phyloP scores from a whole-genome alignment of 2,797 vertebrate genomes.

The Sarcoramphus papa region DNA sequence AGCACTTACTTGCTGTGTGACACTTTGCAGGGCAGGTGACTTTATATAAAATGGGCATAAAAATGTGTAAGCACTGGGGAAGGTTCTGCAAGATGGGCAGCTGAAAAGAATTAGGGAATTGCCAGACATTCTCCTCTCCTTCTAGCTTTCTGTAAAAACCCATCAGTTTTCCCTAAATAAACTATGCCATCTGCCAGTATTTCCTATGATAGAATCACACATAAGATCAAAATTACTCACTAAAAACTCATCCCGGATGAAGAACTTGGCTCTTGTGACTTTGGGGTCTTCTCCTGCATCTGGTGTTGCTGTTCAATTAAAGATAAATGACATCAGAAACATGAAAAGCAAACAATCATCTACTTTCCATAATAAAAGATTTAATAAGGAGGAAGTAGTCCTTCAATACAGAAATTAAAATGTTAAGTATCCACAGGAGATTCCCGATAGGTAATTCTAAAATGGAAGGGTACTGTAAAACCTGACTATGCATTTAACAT shows the following conservation, averaged over 20 bases:
- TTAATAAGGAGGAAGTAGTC: background rate
- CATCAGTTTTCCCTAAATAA: conserved; percentile 20
- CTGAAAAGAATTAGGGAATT: conserved; percentile 14
- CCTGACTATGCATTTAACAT: background rate
- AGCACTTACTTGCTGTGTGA: background rate
- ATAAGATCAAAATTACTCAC: conserved; percentile 74
- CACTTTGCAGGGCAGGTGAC: background rate
- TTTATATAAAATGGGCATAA: background rate
- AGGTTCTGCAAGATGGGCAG: background rate
- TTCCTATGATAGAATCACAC: conserved; percentile 1
- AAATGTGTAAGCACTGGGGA: background rate
- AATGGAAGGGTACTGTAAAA: background rate
- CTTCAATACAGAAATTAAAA: background rate
- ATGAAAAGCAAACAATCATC: background rate
- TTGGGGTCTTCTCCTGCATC: conserved; percentile 96
- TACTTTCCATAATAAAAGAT: background rate
- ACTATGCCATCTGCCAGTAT: conserved; percentile 6
- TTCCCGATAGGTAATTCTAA: background rate
- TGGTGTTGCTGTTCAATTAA: conserved; percentile 83
- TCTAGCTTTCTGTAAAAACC: background rate
- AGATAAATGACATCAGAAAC: conserved; percentile 34
- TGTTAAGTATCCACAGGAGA: background rate
- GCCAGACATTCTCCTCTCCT: background rate
- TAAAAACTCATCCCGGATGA: conserved; percentile 97
- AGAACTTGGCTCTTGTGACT: conserved; percentile 98